phyloP scores from a whole-genome alignment of 2,797 vertebrate species.

The Paratrypauchen microcephalus region DNA sequence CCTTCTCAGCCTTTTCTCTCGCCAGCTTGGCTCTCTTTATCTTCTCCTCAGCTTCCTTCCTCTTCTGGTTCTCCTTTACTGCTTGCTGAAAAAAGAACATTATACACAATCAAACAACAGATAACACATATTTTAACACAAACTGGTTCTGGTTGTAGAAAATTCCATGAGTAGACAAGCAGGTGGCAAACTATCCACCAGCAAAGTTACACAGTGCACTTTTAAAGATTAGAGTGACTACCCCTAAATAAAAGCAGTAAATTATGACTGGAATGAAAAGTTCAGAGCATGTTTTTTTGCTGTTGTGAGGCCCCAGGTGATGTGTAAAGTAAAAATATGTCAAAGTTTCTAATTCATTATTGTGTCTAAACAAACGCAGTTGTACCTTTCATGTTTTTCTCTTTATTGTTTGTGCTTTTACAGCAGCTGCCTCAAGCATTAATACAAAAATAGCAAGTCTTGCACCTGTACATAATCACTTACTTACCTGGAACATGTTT shows the following conservation, averaged over 20 bases:
- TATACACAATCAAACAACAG: not conserved
- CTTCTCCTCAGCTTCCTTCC: slow-evolving; percentile 85
- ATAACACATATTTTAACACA: too few species aligned
- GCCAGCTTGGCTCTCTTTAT: slow-evolving; percentile 80
- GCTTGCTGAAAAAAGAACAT: slow-evolving; percentile 78
- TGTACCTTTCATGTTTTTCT: slow-evolving; percentile 25
- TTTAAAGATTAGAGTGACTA: slow-evolving; percentile 6
- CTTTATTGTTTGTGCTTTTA: not conserved
- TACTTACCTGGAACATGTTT: slow-evolving; percentile 84
- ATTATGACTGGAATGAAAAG: slow-evolving; percentile 42
- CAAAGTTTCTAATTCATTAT: slow-evolving; percentile 23
- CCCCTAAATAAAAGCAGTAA: slow-evolving; percentile 21
- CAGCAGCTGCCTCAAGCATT: slow-evolving; percentile 3
- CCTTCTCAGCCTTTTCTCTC: slow-evolving; percentile 85
- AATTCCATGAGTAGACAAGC: too few species aligned
- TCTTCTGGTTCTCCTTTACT: slow-evolving; percentile 83
- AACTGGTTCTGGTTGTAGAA: too few species aligned
- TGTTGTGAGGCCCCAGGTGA: slow-evolving; percentile 13
- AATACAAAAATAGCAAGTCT: slow-evolving; percentile 8
- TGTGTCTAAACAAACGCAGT: slow-evolving; percentile 46
- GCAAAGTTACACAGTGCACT: not conserved
- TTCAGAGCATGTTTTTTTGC: slow-evolving; percentile 17
- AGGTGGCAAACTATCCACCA: too few species aligned
- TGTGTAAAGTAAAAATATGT: slow-evolving; percentile 43
- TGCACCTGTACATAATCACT: slow-evolving; percentile 7